These are phyloP conservation scores for Diadophis punctatus DNA, from an alignment of 2,113 vertebrate species.

Conservation along the genomic window DNA sequence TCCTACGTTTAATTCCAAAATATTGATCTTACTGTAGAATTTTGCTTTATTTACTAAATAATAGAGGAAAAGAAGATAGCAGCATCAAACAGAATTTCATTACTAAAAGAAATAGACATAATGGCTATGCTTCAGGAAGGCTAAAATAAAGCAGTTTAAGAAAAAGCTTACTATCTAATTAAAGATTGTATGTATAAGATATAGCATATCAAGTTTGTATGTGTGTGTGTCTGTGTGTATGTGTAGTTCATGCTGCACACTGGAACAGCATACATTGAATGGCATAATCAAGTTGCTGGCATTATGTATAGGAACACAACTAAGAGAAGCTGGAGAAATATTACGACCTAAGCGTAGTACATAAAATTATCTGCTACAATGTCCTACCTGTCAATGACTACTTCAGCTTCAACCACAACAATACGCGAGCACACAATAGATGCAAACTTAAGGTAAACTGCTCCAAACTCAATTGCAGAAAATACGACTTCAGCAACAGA, in stretches of 20 bases:
- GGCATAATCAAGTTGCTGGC: too few species aligned
- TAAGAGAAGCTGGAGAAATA: too few species aligned
- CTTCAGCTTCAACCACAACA: too few species aligned
- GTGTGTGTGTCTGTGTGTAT: not conserved
- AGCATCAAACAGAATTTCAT: not conserved
- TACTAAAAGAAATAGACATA: not conserved
- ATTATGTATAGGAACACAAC: not conserved
- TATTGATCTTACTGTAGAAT: not conserved
- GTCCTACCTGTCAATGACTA: too few species aligned
- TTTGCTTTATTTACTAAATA: not conserved
- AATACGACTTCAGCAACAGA: too few species aligned
- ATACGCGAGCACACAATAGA: too few species aligned
- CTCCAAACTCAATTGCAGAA: too few species aligned
- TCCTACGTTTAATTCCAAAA: not conserved
- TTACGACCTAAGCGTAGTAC: too few species aligned
- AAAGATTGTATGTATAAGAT: not conserved
- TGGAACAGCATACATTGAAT: too few species aligned
- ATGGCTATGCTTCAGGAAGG: not conserved
- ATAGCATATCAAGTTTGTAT: not conserved
- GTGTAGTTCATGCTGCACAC: not conserved
- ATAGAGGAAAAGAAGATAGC: not conserved
- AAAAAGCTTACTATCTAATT: not conserved
- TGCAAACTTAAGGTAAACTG: too few species aligned
- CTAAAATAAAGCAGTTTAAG: not conserved
- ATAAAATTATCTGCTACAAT: too few species aligned